phyloP scores from a whole-genome alignment of 1,140 invertebrate species.

The Dryas iulia region DNA sequence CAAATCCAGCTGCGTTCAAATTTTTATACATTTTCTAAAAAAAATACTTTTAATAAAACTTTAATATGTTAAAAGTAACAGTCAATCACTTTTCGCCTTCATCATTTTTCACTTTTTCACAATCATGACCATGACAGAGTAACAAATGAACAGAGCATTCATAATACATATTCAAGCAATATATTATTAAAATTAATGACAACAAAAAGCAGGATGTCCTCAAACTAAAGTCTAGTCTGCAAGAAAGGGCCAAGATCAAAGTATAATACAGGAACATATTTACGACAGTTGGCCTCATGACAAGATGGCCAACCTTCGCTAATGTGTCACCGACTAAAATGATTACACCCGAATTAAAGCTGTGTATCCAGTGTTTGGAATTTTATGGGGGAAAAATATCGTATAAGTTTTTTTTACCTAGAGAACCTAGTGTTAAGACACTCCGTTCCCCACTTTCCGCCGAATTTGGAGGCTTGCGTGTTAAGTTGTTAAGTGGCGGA shows the following conservation, averaged over 20 bases:
- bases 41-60: not conserved
- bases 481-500: no score
- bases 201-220: constrained; percentile 6
- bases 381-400: no score
- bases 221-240: not conserved
- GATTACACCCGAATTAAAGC: constrained; percentile 1
- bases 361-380: not conserved
- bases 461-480: no score
- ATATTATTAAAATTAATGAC: constrained; percentile 6
- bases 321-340: constrained; percentile 22
- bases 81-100: no score
- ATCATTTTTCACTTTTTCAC: not conserved
- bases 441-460: no score
- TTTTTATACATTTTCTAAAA: no score
- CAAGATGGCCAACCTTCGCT: constrained; percentile 26
- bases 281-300: constrained; percentile 24
- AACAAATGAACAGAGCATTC: not conserved
- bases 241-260: constrained; percentile 15
- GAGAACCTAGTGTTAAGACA: no score
- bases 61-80: no score
- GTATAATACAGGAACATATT: constrained; percentile 17
- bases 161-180: not conserved
- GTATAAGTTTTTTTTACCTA: no score
- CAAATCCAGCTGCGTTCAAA: no score
- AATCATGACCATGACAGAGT: not conserved